These are phyloP conservation scores for Euplagia quadripunctaria DNA, from an alignment of 2,888 invertebrate species.

Conservation along the genomic window DNA sequence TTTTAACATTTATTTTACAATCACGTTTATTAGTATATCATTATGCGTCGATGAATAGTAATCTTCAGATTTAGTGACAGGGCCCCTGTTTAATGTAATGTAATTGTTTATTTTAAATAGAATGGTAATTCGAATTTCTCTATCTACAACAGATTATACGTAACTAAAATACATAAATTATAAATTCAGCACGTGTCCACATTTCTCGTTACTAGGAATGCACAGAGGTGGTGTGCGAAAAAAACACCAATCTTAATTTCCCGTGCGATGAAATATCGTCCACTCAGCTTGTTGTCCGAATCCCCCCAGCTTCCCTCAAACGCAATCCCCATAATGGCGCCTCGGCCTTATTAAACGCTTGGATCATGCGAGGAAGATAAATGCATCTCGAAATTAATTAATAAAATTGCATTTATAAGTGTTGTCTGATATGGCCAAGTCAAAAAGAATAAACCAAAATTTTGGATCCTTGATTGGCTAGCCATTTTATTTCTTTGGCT, in stretches of 20 bases:
- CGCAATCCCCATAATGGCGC: constrained; percentile 71
- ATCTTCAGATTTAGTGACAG: too few relatives aligned
- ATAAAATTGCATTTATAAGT: constrained; percentile 79
- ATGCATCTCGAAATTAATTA: constrained; percentile 83
- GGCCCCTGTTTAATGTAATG: too few relatives aligned
- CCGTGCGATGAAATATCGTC: constrained; percentile 57
- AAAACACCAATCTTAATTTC: constrained; percentile 47
- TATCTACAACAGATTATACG: background rate
- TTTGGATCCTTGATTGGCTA: constrained; percentile 65
- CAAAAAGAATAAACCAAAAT: constrained; percentile 57
- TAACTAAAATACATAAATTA: constrained; percentile 2
- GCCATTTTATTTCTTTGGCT: constrained; percentile 47
- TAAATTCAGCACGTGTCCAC: constrained; percentile 27
- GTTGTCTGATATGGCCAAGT: constrained; percentile 55
- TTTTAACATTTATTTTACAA: too few relatives aligned
- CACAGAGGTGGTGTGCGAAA: constrained; percentile 36
- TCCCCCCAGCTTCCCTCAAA: constrained; percentile 67
- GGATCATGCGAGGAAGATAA: constrained; percentile 81
- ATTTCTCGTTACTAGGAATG: constrained; percentile 24
- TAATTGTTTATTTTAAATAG: too few relatives aligned
- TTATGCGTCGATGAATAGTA: too few relatives aligned
- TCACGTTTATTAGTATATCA: too few relatives aligned
- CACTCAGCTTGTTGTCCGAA: constrained; percentile 56
- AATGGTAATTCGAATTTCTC: too few relatives aligned
- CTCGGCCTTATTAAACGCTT: constrained; percentile 76